phyloP scores from a whole-genome alignment of 2,113 vertebrate genomes.

The Aldabrachelys gigantea region DNA sequence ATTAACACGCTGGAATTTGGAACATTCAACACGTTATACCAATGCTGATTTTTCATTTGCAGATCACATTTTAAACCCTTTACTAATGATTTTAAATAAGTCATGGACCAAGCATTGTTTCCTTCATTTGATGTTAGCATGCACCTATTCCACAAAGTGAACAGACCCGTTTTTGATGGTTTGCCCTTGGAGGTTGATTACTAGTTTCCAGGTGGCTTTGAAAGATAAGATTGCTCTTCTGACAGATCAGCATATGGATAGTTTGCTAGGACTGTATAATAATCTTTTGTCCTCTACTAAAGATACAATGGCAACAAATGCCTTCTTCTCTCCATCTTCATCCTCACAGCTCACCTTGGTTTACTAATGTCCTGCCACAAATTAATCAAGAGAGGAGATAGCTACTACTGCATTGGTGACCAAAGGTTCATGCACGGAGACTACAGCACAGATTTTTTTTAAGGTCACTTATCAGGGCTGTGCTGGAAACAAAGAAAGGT shows the following conservation, averaged over 20 bases:
- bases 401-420: rapidly evolving
- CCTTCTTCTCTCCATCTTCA: not conserved
- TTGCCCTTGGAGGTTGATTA: not conserved
- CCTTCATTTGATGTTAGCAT: not conserved
- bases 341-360: not conserved
- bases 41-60: not conserved
- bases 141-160: not conserved
- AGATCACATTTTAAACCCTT: not conserved
- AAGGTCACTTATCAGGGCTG: rapidly evolving
- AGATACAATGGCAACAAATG: not conserved
- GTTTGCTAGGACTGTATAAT: not conserved
- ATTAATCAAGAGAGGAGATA: not conserved
- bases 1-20: rapidly evolving
- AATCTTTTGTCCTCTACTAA: not conserved
- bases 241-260: not conserved
- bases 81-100: not conserved
- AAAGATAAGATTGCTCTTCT: not conserved
- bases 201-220: not conserved
- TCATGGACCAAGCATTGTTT: not conserved
- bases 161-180: not conserved
- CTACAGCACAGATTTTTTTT: rapidly evolving
- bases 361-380: not conserved
- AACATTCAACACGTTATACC: rapidly evolving
- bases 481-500: not conserved
- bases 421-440: not conserved